Base-by-base conservation (phyloP, 2,888 invertebrate species). In the Polyommatus iphigenia region DNA sequence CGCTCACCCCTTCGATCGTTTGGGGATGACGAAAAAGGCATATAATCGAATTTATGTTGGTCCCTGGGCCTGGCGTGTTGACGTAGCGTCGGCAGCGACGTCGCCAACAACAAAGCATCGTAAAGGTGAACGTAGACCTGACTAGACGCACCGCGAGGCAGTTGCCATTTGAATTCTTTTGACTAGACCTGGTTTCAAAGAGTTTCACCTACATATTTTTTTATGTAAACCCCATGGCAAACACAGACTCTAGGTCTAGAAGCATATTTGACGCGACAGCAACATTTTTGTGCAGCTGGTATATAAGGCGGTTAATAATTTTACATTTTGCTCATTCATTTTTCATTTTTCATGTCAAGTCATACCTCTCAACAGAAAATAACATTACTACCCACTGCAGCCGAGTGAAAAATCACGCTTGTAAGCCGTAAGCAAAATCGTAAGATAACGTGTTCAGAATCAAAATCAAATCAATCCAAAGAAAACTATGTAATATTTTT, bases 11-110 rank as follows among this genome's bases (percentile, higher is more conserved):
- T 94, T 94, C 94, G 94, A 94, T 94, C 94, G 92, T 86, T 85
- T 84, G 85, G 85, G 89, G 89, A 90, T 93, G 91, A 93, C 92
- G 92, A 93, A 94, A 93, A 93, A 90, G 90, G 90, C 85, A 88
- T 88, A 90, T 94, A 91, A 94, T 94, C 92, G 89, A 93, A 92
- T 93, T 92, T 92, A 92, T 93, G 90, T 89, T 83, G 87, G 86
- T 85, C 83, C 86, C 85, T 79, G 83, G 82, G 83, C 83, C 82
- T 79, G 77, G 36, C 73, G 80, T 83, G 81, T 79, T 78, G 57
- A 79, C 77, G 89, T 89, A 92, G 79, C 6, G 91, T 85, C 78
- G 41, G 88, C 84, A 91, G 29, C 29, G 67, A 18, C 67, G 15
- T 3, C 24, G 24, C 62, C 5, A 7, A 67, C 6, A 80, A 83